Evolutionary conservation across 2,113 vertebrate species (phyloP), one percentile per base, ranked within the genome.

Genomic region (Deroptyus accipitrinus): DNA sequence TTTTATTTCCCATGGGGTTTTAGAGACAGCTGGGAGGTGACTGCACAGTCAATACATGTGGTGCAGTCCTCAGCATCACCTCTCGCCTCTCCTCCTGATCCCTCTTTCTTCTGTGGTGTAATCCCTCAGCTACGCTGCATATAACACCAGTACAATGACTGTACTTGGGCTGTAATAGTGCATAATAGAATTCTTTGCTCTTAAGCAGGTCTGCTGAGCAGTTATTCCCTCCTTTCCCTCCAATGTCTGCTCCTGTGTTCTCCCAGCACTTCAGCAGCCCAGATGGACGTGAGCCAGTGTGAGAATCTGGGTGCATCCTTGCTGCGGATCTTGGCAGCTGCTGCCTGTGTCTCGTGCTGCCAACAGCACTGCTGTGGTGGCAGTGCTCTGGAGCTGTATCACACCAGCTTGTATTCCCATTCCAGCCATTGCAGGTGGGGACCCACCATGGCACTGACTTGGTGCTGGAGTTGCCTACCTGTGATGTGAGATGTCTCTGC

Each of bases 301-400:
- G 86, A 77, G 77, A 95, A 84, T 94, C 91, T 75, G 73, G 73
- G 83, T 1, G 6, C 92, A 95, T 96, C 91, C 80, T 92, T 44
- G 35, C 83, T 94, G 92, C 83, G 64, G 88, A 63, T 75, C 75
- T 94, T 95, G 92, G 66, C 94, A 92, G 64, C n/a, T 0, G 0
- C 83, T 63, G 73, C 30, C 37, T 22, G 37, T 77, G 54, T 89
- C 66, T 88, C 17, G 72, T 63, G 55, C 76, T 86, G 92, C 92
- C 90, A 94, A 87, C 84, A 86, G 13, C 1, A 3, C 49, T 2
- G 41, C 63, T 73, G 63, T 2, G 10, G 75, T 2, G 4, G 61
- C 4, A 1, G 59, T 51, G 63, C 33, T 59, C 33, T 5, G 10
- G 33, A 83, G 72, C 55, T 31, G 35, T 51, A 33, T 51, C 24